phyloP scores from a whole-genome alignment of 2,888 invertebrate genomes.

The Caradrina clavipalpis region DNA sequence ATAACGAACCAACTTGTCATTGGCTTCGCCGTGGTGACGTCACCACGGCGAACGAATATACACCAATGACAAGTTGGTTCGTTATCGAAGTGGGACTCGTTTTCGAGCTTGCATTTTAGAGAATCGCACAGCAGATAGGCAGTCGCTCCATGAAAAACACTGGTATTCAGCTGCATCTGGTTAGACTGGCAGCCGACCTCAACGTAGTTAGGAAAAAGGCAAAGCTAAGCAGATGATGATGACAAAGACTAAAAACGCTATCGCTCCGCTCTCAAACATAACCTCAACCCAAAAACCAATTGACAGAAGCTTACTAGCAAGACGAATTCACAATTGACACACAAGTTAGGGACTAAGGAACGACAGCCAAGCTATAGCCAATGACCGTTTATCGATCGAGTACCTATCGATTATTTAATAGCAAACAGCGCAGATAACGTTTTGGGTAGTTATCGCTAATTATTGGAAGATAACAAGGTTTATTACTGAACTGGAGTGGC shows the following conservation, averaged over 20 bases:
- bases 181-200: too few species aligned
- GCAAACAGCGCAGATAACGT: slow-evolving; percentile 88
- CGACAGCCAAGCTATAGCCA: slow-evolving; percentile 72
- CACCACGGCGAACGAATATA: too few species aligned
- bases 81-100: too few species aligned
- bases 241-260: slow-evolving; percentile 16
- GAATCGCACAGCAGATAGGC: too few species aligned
- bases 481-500: slow-evolving; percentile 83
- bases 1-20: too few species aligned
- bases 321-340: slow-evolving; percentile 32
- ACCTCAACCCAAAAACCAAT: not conserved
- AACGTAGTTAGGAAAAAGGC: too few species aligned
- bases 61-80: too few species aligned
- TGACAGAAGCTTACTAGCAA: slow-evolving; percentile 22
- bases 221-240: too few species aligned
- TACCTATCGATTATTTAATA: slow-evolving; percentile 90
- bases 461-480: slow-evolving; percentile 87
- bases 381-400: slow-evolving; percentile 86
- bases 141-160: too few species aligned
- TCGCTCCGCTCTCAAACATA: slow-evolving; percentile 19
- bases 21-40: too few species aligned
- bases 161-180: too few species aligned
- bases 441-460: slow-evolving; percentile 89
- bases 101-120: too few species aligned
- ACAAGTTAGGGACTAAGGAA: slow-evolving; percentile 37